Evolutionary conservation across 2,888 invertebrate species (phyloP), one percentile per base, ranked within the genome.

Genomic region (Physocephala rufipes): DNA sequence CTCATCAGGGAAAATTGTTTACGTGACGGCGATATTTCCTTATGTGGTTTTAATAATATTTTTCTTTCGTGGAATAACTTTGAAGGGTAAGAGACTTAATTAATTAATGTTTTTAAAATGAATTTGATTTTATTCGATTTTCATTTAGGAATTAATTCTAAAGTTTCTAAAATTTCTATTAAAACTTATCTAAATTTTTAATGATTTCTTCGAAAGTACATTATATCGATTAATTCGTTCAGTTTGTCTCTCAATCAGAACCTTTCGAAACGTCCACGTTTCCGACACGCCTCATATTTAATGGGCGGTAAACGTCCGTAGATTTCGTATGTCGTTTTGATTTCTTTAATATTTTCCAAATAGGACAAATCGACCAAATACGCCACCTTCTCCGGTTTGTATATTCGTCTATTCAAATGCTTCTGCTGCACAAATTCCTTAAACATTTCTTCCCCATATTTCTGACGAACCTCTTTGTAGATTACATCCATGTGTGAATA

Each of bases 21-120:
- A 97, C 84, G 93, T 98, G 71, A 98, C 97, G 2, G 97, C 98
- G 1, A 96, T 96, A 0, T 98, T 98, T 85, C 98, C 98, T 0
- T 98, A 98, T 86, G 90, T 97, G 67, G 97, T 98, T 19, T 89
- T 97, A 5, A 94, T 97, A 3, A 95, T 97, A 76, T 98, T 98
- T 88, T 97, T 98, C 89, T 95, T 96, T 78, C 91, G 97, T 65
- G 97, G 97, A 12, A 93, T 97, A 16, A 95, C 96, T 0, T 85
- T 97, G 24, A 94, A 92, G 79, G 97, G 96, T 70, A 92, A 24
- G 21, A 36, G 4, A 7, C 9, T 36, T 36, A 45, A 30, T 15
- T 62, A 61, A 26, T 2, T 61, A 62, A 36, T 13, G 13, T 16
- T 62, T 36, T 51, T 47, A 61, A 58, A 30, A n/a, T 53, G 51